A percentile compares a stretch with the other conserved stretches of the same genome.
These are phyloP conservation scores for Carcharodon carcharias DNA, from an alignment of 2,797 vertebrate species.

Conservation along the genomic window DNA sequence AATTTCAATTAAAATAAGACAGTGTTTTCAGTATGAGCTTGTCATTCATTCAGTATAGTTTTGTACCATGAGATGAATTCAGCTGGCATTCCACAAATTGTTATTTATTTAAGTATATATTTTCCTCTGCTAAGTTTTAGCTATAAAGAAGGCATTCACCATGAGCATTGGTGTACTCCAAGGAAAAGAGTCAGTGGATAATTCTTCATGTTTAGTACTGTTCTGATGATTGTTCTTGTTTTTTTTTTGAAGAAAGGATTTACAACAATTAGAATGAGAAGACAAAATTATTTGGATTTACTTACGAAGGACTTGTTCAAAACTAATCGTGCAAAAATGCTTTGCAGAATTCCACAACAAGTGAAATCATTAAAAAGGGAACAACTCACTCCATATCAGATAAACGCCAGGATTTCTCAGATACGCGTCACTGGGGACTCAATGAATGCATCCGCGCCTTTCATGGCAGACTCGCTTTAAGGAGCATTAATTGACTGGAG, in stretches of 20 bases:
- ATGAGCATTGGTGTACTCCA: background rate
- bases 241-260: background rate
- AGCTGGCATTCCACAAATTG: background rate
- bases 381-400: background rate
- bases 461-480: too few species aligned
- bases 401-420: too few species aligned
- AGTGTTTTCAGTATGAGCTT: background rate
- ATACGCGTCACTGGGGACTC: too few species aligned
- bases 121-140: background rate
- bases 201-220: background rate
- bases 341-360: background rate
- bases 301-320: background rate
- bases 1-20: background rate
- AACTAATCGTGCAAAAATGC: background rate
- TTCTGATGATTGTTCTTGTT: background rate
- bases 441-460: too few species aligned
- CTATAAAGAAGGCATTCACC: background rate
- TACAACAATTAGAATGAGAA: background rate
- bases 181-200: background rate
- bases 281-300: background rate
- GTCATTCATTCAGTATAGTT: background rate
- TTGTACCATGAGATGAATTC: background rate
- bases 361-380: background rate
- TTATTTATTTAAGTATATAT: background rate
- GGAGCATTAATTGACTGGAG: too few species aligned